phyloP scores from a whole-genome alignment of 2,888 invertebrate species.

The Rhamphomyia laevipes region DNA sequence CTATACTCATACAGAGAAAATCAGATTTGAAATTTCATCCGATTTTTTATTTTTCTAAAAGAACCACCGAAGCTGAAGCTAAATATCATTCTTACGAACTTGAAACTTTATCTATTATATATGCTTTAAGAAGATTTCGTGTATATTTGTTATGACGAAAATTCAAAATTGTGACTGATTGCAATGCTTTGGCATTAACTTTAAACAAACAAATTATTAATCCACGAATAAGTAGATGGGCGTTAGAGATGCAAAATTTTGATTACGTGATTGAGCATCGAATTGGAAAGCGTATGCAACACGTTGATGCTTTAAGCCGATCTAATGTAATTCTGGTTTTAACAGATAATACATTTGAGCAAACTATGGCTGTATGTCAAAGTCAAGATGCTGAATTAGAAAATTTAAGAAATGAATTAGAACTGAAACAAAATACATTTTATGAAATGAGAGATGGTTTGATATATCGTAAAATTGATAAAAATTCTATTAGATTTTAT shows the following conservation, averaged over 20 bases:
- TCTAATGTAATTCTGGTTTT: no score
- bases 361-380: not conserved
- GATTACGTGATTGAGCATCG: no score
- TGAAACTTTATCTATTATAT: constrained; percentile 18
- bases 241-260: no score
- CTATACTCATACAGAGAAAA: constrained; percentile 16
- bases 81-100: constrained; percentile 21
- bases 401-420: no score
- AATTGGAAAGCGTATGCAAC: no score
- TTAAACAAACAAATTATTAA: no score
- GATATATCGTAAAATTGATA: constrained; percentile 3
- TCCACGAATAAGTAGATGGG: no score
- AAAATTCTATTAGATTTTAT: constrained; percentile 3
- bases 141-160: constrained; percentile 16
- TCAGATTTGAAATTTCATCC: constrained; percentile 16
- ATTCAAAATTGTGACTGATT: constrained; percentile 20
- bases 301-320: no score
- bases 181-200: no score
- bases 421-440: constrained; percentile 4
- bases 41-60: constrained; percentile 18
- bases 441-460: constrained; percentile 4
- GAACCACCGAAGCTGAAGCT: constrained; percentile 16
- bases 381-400: constrained; percentile 13
- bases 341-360: no score
- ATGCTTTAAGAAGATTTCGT: constrained; percentile 17